phyloP scores from a whole-genome alignment of 2,113 vertebrate genomes.

The Garra rufa region DNA sequence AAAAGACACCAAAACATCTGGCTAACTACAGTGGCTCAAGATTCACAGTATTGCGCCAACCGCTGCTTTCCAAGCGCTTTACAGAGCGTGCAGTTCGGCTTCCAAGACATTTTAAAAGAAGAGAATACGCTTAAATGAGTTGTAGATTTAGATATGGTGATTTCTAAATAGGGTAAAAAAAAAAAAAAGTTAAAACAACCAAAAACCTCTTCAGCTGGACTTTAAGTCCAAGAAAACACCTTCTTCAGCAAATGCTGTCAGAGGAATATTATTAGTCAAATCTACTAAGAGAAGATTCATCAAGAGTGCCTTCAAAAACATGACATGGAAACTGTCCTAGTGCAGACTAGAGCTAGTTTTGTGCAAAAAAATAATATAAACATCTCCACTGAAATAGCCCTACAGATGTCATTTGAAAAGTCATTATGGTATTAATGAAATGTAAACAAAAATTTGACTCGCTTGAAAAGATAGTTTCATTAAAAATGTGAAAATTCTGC shows the following conservation, averaged over 20 bases:
- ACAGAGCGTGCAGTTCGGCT: conserved; percentile 67
- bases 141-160: conserved; percentile 64
- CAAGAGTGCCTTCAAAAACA: not conserved
- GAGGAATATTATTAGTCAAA: not conserved
- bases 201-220: not conserved
- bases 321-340: not conserved
- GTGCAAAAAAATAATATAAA: not conserved
- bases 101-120: conserved; percentile 64
- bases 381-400: not conserved
- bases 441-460: conserved; percentile 69
- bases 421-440: conserved; percentile 52
- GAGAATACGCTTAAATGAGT: conserved; percentile 38
- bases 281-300: not conserved
- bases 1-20: conserved; percentile 74
- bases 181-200: not conserved
- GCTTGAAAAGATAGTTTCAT: not conserved
- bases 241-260: not conserved
- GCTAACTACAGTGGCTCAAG: conserved; percentile 80
- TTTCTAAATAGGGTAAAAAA: not conserved
- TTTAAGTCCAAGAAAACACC: not conserved
- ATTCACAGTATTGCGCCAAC: conserved; percentile 81
- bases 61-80: conserved; percentile 60
- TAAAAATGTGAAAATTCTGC: no score
- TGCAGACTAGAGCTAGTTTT: not conserved
- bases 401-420: not conserved